Evolutionary conservation across 2,113 vertebrate genomes (phyloP).

Genomic region (Tylochromis polylepis): DNA sequence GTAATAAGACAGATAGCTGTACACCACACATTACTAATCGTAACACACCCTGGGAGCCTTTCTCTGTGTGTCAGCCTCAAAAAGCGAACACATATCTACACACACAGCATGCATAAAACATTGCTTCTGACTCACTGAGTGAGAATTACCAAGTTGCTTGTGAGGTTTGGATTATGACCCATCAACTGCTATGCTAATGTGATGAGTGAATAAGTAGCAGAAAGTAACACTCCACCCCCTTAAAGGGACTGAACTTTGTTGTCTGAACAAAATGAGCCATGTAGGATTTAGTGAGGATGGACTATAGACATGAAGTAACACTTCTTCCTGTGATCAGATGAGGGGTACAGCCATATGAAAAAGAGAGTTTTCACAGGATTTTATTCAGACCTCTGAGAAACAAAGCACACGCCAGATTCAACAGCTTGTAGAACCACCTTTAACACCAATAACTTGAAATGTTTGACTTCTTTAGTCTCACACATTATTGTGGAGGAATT

Average conservation of each 20-base stretch:
- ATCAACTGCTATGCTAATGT: slow-evolving; percentile 32
- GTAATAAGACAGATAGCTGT: background rate
- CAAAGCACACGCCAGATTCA: background rate
- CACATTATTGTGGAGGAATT: background rate
- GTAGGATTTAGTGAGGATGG: slow-evolving; percentile 10
- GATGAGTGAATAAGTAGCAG: slow-evolving; percentile 31
- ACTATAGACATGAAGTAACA: background rate
- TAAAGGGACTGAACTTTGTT: slow-evolving; percentile 27
- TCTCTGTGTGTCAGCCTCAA: background rate
- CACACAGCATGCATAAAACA: background rate
- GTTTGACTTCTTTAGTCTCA: background rate
- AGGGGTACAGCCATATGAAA: fast-evolving
- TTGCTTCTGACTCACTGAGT: slow-evolving; percentile 20
- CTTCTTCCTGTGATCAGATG: background rate
- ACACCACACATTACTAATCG: background rate
- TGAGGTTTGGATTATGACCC: slow-evolving; percentile 19
- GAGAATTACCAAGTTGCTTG: slow-evolving; percentile 3
- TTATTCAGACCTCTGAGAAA: background rate
- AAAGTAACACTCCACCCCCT: slow-evolving; percentile 27
- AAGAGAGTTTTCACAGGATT: fast-evolving
- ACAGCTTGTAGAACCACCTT: background rate
- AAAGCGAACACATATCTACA: background rate
- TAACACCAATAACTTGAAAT: background rate
- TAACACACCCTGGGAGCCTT: background rate
- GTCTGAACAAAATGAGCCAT: slow-evolving; percentile 8